Evolutionary conservation across 2,113 vertebrate genomes (phyloP).

Genomic region (Ceratotherium simum): DNA sequence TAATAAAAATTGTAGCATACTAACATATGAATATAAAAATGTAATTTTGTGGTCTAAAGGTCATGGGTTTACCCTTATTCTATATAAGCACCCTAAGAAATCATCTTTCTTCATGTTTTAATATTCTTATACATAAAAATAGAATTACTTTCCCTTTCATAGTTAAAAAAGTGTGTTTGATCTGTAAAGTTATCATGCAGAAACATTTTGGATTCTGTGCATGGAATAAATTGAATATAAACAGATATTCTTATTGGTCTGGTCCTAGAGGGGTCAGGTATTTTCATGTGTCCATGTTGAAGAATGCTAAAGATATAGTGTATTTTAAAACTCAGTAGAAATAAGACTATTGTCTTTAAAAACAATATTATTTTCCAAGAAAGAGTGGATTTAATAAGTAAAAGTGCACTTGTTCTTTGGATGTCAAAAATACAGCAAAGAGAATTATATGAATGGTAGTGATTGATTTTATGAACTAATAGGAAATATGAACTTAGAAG

Average conservation of each 20-base stretch:
- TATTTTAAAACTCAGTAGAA: background rate
- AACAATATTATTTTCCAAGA: background rate
- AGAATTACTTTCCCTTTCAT: background rate
- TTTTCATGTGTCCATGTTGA: background rate
- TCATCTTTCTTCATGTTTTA: background rate
- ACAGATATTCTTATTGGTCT: background rate
- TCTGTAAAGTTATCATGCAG: background rate
- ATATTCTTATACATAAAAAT: slow-evolving; percentile 8
- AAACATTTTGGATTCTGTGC: background rate
- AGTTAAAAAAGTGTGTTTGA: background rate
- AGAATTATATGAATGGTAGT: background rate
- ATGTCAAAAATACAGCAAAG: background rate
- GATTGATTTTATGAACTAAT: background rate
- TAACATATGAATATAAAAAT: background rate
- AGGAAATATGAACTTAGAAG: background rate
- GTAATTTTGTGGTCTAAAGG: background rate
- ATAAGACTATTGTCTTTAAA: background rate
- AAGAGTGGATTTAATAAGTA: background rate
- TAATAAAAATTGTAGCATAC: background rate
- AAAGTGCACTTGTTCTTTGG: background rate
- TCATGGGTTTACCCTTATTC: background rate
- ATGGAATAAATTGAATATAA: background rate
- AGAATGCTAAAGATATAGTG: background rate
- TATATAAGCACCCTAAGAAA: background rate
- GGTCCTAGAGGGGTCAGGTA: background rate